Conservation (phyloP, 30 jellyfish, hydroid and myxozoan genomes). For the Cassiopea xamachana region DNA sequence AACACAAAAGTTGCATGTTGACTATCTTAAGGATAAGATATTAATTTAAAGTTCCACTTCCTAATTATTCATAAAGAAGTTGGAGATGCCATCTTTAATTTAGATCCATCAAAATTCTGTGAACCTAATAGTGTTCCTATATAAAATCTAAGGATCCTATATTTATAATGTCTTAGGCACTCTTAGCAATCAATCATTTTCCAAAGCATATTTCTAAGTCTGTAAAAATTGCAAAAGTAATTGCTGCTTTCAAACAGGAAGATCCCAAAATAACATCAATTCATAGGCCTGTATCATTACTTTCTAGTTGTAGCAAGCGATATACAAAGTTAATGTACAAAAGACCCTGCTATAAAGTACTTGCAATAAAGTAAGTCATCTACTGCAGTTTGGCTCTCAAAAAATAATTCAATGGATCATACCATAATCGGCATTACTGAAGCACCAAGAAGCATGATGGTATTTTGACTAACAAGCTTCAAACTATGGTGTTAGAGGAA, state of each 20-base stretch:
- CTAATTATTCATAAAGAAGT: slow-evolving; percentile 52
- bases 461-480: slow-evolving; percentile 39
- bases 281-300: slow-evolving; percentile 71
- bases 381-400: slow-evolving; percentile 66
- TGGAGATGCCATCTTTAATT: slow-evolving; percentile 19
- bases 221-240: slow-evolving; percentile 61
- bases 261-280: slow-evolving; percentile 25
- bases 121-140: slow-evolving; percentile 54
- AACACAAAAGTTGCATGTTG: slow-evolving; percentile 11
- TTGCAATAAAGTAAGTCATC: slow-evolving; percentile 6
- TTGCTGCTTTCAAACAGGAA: slow-evolving; percentile 58
- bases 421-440: slow-evolving; percentile 61
- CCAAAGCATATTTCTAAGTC: slow-evolving; percentile 25
- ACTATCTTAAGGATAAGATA: slow-evolving; percentile 4
- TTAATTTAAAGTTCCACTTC: slow-evolving; percentile 14
- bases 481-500: slow-evolving; percentile 69
- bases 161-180: slow-evolving; percentile 17
- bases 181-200: slow-evolving; percentile 43
- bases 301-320: slow-evolving; percentile 50
- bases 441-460: slow-evolving; percentile 45
- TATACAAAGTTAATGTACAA: slow-evolving; percentile 51
- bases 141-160: slow-evolving; percentile 29
- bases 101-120: slow-evolving; percentile 16
- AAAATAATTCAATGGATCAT: slow-evolving; percentile 47
- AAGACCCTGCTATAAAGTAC: slow-evolving; percentile 42